Evolutionary conservation across 2,888 invertebrate genomes (phyloP).

Genomic region (Ennomos quercinarius): DNA sequence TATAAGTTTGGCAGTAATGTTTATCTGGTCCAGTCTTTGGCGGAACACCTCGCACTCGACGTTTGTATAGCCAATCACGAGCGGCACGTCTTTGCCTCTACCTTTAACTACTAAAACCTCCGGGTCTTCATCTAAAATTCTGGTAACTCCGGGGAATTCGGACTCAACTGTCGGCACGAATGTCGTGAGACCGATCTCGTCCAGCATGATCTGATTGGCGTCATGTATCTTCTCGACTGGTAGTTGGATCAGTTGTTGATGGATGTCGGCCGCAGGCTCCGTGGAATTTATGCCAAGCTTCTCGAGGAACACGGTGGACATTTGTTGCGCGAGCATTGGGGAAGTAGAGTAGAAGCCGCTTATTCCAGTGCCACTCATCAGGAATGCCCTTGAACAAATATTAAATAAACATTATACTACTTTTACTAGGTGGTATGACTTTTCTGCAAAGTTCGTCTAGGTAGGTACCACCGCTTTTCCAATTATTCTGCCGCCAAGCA

Average conservation of each 20-base stretch:
- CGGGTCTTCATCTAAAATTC: slow-evolving; percentile 68
- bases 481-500: no score
- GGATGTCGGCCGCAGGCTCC: slow-evolving; percentile 55
- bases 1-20: slow-evolving; percentile 52
- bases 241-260: slow-evolving; percentile 56
- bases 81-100: slow-evolving; percentile 62
- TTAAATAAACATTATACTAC: background rate
- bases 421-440: no score
- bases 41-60: slow-evolving; percentile 70
- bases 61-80: slow-evolving; percentile 68
- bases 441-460: no score
- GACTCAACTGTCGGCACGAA: slow-evolving; percentile 72
- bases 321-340: slow-evolving; percentile 57
- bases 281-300: slow-evolving; percentile 74
- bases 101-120: slow-evolving; percentile 60
- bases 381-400: slow-evolving; percentile 61
- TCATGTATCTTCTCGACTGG: slow-evolving; percentile 62
- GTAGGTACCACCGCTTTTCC: no score
- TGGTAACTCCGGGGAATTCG: slow-evolving; percentile 58
- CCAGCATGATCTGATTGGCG: slow-evolving; percentile 58
- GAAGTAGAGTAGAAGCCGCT: slow-evolving; percentile 62
- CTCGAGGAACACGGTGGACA: slow-evolving; percentile 56
- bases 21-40: slow-evolving; percentile 55
- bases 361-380: slow-evolving; percentile 69
- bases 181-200: slow-evolving; percentile 57